Conservation (phyloP, 2,113 vertebrate genomes). For the Thalassarche chlororhynchos region DNA sequence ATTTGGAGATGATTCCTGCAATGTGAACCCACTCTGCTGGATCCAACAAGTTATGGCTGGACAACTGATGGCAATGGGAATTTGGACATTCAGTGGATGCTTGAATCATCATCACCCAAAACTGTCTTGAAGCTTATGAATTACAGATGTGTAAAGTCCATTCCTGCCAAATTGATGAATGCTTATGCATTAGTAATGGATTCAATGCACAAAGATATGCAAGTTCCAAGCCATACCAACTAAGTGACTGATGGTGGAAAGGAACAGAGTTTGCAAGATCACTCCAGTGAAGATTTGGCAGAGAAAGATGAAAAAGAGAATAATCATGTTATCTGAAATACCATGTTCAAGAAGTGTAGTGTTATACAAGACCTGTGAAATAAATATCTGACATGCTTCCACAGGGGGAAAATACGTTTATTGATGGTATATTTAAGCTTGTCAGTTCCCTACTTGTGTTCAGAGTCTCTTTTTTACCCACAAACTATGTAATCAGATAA, state of each 20-base stretch:
- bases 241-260: background rate
- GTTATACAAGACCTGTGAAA: background rate
- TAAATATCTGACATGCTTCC: background rate
- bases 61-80: conserved; percentile 55
- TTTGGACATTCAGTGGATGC: conserved; percentile 49
- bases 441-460: background rate
- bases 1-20: conserved; percentile 54
- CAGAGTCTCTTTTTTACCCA: background rate
- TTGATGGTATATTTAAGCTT: background rate
- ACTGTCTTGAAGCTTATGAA: conserved; percentile 37
- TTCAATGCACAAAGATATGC: conserved; percentile 12
- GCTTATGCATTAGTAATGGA: conserved; percentile 14
- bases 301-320: background rate
- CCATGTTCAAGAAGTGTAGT: background rate
- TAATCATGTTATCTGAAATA: background rate
- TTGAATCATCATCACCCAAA: conserved; percentile 56
- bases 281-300: background rate
- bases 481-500: background rate
- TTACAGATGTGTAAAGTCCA: conserved; percentile 46
- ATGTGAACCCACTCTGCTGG: conserved; percentile 37
- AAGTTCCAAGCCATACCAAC: background rate
- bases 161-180: conserved; percentile 32
- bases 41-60: conserved; percentile 53
- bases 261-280: background rate
- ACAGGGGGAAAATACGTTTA: background rate